Percentiles rank a stretch among this genome's conserved stretches.
Conservation (phyloP, 2,797 vertebrate species). For the Tinamus major region DNA sequence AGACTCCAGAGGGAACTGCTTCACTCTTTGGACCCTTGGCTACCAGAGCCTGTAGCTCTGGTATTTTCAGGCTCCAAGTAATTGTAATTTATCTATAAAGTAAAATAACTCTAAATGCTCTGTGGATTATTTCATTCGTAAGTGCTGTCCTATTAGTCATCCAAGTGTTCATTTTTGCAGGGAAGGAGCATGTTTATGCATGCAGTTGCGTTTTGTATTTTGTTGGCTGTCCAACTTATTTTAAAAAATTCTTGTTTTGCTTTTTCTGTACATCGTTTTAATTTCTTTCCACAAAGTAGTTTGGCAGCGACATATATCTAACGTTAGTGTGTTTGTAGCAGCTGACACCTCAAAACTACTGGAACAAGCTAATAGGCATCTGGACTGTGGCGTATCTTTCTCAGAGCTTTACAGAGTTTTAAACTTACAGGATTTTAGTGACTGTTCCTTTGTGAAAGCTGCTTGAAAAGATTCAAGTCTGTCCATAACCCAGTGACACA, state of each 20-base stretch:
- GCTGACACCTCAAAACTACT: not conserved
- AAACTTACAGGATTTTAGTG: not conserved
- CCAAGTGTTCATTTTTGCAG: not conserved
- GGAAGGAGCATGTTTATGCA: not conserved
- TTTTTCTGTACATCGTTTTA: not conserved
- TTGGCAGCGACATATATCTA: rapidly evolving
- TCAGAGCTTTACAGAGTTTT: not conserved
- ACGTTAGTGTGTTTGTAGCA: not conserved
- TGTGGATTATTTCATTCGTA: not conserved
- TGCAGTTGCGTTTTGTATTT: not conserved
- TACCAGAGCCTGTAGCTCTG: not conserved
- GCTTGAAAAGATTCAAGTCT: not conserved
- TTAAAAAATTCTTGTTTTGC: not conserved
- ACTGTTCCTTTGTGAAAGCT: not conserved
- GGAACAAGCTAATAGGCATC: not conserved
- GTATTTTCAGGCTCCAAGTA: not conserved
- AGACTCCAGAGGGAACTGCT: not conserved
- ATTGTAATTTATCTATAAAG: not conserved
- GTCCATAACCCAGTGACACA: not conserved
- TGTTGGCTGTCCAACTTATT: not conserved
- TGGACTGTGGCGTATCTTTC: rapidly evolving
- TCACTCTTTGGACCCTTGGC: not conserved
- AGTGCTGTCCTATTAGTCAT: not conserved
- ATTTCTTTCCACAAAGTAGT: not conserved
- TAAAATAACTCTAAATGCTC: not conserved